Conservation (phyloP, 2,888 invertebrate species). For the Andrena minutula region DNA sequence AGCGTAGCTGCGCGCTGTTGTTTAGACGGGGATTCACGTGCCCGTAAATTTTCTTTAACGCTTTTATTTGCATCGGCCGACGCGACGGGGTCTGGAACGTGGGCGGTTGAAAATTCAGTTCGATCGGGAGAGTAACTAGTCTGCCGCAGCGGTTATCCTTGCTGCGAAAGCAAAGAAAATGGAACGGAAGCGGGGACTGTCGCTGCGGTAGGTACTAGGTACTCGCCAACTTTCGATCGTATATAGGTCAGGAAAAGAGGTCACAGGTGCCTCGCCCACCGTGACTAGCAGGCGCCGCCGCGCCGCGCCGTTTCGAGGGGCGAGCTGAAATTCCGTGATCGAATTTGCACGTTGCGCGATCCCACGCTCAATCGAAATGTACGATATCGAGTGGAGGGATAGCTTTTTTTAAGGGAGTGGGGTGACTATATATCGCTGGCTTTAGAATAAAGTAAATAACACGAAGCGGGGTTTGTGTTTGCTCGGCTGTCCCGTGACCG, state of each 20-base stretch:
- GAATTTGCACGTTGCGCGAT: slow-evolving; percentile 1
- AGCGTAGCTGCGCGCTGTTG: no score
- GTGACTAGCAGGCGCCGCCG: slow-evolving; percentile 41
- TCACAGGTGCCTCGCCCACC: slow-evolving; percentile 74
- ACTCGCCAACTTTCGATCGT: slow-evolving; percentile 48
- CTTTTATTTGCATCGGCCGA: neutral
- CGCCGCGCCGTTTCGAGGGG: slow-evolving; percentile 31
- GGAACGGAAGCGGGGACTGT: slow-evolving; percentile 42
- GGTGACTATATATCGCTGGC: no score
- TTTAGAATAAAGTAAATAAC: no score
- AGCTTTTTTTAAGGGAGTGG: no score
- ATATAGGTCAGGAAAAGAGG: slow-evolving; percentile 71
- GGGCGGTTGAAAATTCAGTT: neutral
- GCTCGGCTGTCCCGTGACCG: neutral
- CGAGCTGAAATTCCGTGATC: slow-evolving; percentile 24
- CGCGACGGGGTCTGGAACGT: neutral
- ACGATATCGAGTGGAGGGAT: no score
- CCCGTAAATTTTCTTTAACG: neutral
- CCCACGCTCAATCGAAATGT: neutral
- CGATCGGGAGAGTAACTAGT: neutral
- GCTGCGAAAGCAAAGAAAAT: neutral
- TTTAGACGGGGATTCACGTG: neutral
- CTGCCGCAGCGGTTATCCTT: neutral
- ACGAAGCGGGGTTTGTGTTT: no score
- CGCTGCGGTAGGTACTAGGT: slow-evolving; percentile 40